Base-by-base conservation (phyloP, 2,113 vertebrate genomes). In the Plectropomus leopardus region DNA sequence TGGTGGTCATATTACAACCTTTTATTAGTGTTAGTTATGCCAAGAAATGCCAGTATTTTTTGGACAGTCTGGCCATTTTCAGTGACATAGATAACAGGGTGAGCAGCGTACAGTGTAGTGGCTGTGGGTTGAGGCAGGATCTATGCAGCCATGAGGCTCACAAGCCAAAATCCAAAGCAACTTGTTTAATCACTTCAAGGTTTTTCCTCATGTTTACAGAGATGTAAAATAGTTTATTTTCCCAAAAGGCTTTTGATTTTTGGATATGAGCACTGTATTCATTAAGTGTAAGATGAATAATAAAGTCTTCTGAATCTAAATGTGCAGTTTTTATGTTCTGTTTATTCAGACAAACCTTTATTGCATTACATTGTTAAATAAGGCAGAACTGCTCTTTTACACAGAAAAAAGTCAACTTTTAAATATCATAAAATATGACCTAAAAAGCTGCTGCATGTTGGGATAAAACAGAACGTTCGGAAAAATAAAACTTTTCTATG, bases 321-420 rank as follows among this genome's bases (percentile, higher is more conserved):
- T 15, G 0, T 72, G 54, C n/a, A 40, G 54, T 88, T 87, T 84
- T 86, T 70, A 82, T 85, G 81, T 88, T 84, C 40, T 9, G 50
- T 92, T 93, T 88, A 89, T 93, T 92, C 82, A 88, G 89, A 92
- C 86, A 90, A 89, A 88, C 69, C 81, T 86, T 93, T 94, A 93
- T 93, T 95, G 93, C 92, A 90, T 93, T 89, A 91, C 88, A 93
- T 77, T 85, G 89, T 91, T 93, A 92, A 93, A 94, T 93, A 94
- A 94, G 90, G 88, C 87, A 88, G 76, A 90, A 88, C 78, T 86
- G 88, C 85, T 90, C 69, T 83, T 91, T 85, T 78, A 90, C 78
- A 82, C 67, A 15, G 54, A 26, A 44, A 78, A 54, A 48, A 55
- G 59, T 83, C 76, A 89, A 81, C 83, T 93, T 90, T 92, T 91